Evolutionary conservation across 2,113 vertebrate genomes (phyloP).

Genomic region (Amblyopsis rosae): DNA sequence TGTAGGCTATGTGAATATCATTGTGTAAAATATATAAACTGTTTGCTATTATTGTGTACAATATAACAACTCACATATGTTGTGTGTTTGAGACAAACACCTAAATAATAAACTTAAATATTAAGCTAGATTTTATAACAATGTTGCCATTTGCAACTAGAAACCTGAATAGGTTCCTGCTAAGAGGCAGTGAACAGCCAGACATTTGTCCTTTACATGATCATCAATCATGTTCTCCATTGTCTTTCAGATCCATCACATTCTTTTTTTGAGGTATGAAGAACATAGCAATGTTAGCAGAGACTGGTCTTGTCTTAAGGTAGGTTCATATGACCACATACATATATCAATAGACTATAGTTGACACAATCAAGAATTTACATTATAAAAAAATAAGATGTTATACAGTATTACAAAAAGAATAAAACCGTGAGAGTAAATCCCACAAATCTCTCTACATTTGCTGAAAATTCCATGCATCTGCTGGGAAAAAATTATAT

Average conservation of each 20-base stretch:
- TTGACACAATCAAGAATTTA: too few species aligned
- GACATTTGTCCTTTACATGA: slow-evolving; percentile 41
- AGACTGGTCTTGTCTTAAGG: neutral
- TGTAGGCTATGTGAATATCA: slow-evolving; percentile 5
- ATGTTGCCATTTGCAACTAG: slow-evolving; percentile 52
- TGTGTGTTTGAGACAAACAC: slow-evolving; percentile 57
- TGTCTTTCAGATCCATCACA: slow-evolving; percentile 6
- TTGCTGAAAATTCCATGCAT: neutral
- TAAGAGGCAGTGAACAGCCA: slow-evolving; percentile 27
- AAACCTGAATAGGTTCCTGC: slow-evolving; percentile 36
- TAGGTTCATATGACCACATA: neutral
- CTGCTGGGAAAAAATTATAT: too few species aligned
- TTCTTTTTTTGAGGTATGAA: slow-evolving; percentile 37
- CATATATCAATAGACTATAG: too few species aligned
- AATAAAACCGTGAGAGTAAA: too few species aligned
- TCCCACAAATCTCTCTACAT: neutral
- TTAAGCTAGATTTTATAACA: slow-evolving; percentile 58
- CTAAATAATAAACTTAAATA: slow-evolving; percentile 72
- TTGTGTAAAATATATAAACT: slow-evolving; percentile 12
- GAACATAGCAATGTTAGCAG: neutral
- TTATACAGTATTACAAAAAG: too few species aligned
- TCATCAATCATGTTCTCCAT: slow-evolving; percentile 20
- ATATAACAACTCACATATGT: slow-evolving; percentile 43
- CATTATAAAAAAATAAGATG: too few species aligned
- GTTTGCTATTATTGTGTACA: neutral